Evolutionary conservation across 2,113 vertebrate species (phyloP).

Genomic region (Menidia beryllina): DNA sequence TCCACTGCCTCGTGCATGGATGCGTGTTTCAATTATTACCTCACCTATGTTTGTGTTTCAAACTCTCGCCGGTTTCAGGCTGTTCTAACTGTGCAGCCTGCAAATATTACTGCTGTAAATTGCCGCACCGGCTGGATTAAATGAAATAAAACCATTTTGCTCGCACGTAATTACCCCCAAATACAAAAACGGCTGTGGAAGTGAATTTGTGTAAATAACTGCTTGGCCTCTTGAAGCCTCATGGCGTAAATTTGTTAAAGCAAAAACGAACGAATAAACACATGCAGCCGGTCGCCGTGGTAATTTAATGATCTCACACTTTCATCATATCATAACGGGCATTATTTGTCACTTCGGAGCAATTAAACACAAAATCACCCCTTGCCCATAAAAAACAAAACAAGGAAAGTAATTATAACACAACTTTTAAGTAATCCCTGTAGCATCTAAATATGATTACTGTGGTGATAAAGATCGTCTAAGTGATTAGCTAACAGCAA

Average conservation of each 20-base stretch:
- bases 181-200: slow-evolving; percentile 79
- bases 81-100: slow-evolving; percentile 68
- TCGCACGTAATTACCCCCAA: slow-evolving; percentile 78
- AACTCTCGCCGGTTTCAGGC: slow-evolving; percentile 69
- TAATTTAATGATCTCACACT: slow-evolving; percentile 85
- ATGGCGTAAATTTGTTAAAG: slow-evolving; percentile 76
- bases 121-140: slow-evolving; percentile 78
- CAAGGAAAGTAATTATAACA: slow-evolving; percentile 82
- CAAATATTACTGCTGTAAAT: slow-evolving; percentile 82
- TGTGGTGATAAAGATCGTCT: slow-evolving; percentile 78
- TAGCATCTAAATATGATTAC: slow-evolving; percentile 83
- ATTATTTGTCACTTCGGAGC: slow-evolving; percentile 84
- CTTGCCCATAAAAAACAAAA: slow-evolving; percentile 76
- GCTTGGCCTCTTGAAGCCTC: slow-evolving; percentile 76
- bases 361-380: slow-evolving; percentile 84
- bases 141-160: slow-evolving; percentile 83
- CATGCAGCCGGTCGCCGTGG: slow-evolving; percentile 67
- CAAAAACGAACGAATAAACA: slow-evolving; percentile 69
- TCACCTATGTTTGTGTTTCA: slow-evolving; percentile 48
- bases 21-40: slow-evolving; percentile 37
- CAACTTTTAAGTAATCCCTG: slow-evolving; percentile 83
- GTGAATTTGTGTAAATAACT: slow-evolving; percentile 83
- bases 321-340: slow-evolving; percentile 83
- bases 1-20: slow-evolving; percentile 13
- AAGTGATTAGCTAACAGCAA: slow-evolving; percentile 75